phyloP scores from a whole-genome alignment of 2,113 vertebrate species.

The Microcebus griseorufus region DNA sequence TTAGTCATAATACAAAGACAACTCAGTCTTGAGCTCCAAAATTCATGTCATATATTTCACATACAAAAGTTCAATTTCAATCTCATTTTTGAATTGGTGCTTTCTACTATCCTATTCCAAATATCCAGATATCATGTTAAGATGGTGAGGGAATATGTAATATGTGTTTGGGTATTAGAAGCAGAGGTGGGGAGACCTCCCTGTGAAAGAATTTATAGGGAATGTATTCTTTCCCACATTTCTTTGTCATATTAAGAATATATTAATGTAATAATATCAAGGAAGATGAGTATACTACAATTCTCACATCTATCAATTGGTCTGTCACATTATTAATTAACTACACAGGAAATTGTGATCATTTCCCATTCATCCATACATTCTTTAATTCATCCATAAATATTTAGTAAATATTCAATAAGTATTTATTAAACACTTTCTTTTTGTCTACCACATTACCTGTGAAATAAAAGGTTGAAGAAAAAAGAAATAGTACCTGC shows the following conservation, averaged over 20 bases:
- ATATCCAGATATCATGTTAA: neutral
- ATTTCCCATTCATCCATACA: neutral
- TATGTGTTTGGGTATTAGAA: neutral
- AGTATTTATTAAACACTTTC: neutral
- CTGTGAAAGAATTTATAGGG: neutral
- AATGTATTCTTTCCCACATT: neutral
- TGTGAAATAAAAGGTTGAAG: neutral
- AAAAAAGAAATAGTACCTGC: neutral
- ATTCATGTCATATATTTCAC: neutral
- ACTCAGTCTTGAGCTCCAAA: neutral
- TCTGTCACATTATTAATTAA: neutral
- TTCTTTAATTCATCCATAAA: neutral
- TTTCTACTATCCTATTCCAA: neutral
- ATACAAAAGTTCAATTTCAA: neutral
- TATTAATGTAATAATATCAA: neutral
- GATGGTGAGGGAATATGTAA: neutral
- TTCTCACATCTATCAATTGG: neutral
- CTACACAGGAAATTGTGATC: neutral
- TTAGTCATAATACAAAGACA: neutral
- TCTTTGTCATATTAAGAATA: neutral
- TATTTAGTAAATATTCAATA: neutral
- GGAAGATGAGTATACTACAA: neutral
- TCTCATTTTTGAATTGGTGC: neutral
- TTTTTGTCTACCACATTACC: neutral
- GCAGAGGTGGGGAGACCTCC: fast-evolving